A percentile compares a stretch with the other conserved stretches of the same genome.
phyloP scores from a whole-genome alignment of 2,888 invertebrate genomes.

The Drosophila stalkeri region DNA sequence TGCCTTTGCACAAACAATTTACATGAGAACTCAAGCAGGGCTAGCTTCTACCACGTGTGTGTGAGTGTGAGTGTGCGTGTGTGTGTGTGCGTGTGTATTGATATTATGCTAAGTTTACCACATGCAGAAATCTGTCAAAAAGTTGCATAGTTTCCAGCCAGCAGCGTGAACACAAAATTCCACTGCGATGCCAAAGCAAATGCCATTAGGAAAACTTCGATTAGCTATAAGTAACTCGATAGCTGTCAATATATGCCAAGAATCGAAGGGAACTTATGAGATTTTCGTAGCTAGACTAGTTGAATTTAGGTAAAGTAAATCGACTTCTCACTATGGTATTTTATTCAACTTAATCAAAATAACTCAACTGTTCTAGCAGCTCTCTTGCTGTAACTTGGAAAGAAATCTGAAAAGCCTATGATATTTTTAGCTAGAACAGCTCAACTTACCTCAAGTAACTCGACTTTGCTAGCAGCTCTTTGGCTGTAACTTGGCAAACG shows the following conservation, averaged over 20 bases:
- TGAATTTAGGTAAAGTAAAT: too few species aligned
- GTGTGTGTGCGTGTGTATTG: conserved; percentile 4
- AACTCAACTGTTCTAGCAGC: too few species aligned
- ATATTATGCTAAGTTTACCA: conserved; percentile 45
- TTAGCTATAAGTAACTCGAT: conserved; percentile 14
- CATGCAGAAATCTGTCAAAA: conserved; percentile 63
- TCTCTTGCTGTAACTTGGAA: too few species aligned
- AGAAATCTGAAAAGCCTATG: too few species aligned
- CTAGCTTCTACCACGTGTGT: neutral
- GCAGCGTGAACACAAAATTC: conserved; percentile 26
- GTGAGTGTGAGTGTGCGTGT: neutral
- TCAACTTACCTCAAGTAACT: too few species aligned
- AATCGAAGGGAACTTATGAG: neutral
- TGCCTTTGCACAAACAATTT: conserved; percentile 45
- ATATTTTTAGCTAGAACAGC: too few species aligned
- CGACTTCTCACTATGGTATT: too few species aligned
- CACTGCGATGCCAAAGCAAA: conserved; percentile 31
- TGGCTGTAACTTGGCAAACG: too few species aligned
- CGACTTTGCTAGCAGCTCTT: too few species aligned
- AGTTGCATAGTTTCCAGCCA: conserved; percentile 47
- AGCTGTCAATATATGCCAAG: neutral
- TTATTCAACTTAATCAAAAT: too few species aligned
- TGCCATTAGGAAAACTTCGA: conserved; percentile 28
- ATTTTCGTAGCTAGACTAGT: neutral
- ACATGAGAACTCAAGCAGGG: conserved; percentile 6